Base-by-base conservation (phyloP, 2,113 vertebrate genomes). In the Cottus gobio region DNA sequence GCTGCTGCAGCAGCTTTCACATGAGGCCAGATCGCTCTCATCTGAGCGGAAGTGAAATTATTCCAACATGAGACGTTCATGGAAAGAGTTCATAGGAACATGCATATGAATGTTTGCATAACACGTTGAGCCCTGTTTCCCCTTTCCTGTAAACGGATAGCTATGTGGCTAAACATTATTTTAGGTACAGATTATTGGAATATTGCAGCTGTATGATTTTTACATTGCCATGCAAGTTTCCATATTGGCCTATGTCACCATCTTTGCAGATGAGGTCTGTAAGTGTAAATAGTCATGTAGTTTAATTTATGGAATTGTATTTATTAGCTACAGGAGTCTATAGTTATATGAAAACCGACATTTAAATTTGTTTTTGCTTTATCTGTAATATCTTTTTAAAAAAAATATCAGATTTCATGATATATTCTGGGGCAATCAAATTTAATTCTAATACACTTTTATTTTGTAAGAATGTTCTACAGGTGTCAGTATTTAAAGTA, bases 31-130 rank as follows among this genome's bases (percentile, higher is more conserved):
- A 67, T 60, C 64, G 68, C 31, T 82, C 42, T 46, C 61, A 68
- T 85, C 39, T 83, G 56, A 75, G 46, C 28, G 64, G 60, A 77
- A 75, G 36, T 48, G 37, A 66, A 87, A 87, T 71, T 52, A 86
- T 80, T 86, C 86, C 46, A 84, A 80, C 63, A 37, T 74, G 28
- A 83, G 75, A 36, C 46, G 71, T 65, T 76, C 64, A 64, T 86
- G 90, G 83, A 90, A 72, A 30, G 46, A 37, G 26, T 50, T 90
- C 82, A 87, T 79, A 90, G 85, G 72, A n/a, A 10, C n/a, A 22
- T 39, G 66, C 30, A 56, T 26, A 44, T 63, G 54, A 50, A 74
- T 48, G 77, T 68, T 74, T 79, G 37, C 74, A 69, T 58, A 30
- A 87, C 87, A 73, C 71, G 79, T 3, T 26, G 70, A 71, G 50